A percentile compares a stretch with the other conserved stretches of the same genome.
These are phyloP conservation scores for Pseudeuparius sepicola DNA, from an alignment of 2,888 invertebrate genomes.

Conservation along the genomic window DNA sequence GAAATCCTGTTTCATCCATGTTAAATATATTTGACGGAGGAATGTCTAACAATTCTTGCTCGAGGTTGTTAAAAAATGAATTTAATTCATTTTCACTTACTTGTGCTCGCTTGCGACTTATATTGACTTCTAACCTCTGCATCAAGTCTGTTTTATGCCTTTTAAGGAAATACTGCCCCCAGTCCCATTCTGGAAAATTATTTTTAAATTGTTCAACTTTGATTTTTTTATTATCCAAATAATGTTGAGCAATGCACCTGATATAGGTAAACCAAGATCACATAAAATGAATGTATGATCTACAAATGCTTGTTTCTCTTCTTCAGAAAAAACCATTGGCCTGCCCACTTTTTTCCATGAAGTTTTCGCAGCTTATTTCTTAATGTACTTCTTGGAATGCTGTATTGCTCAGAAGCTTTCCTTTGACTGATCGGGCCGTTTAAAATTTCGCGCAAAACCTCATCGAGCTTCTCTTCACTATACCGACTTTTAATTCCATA, in stretches of 20 bases:
- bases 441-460: conserved; percentile 10
- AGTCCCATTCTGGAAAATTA: conserved; percentile 13
- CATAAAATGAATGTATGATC: no score
- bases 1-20: conserved; percentile 23
- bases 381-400: background rate
- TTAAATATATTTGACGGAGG: conserved; percentile 20
- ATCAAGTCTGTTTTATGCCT: conserved; percentile 10
- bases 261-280: no score
- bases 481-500: no score
- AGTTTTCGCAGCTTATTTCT: conserved; percentile 10
- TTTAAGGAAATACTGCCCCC: conserved; percentile 13
- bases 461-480: no score
- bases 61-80: conserved; percentile 11
- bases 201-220: conserved; percentile 6
- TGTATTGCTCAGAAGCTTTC: background rate
- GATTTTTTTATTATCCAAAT: conserved; percentile 5
- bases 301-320: conserved; percentile 12
- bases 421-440: conserved; percentile 12
- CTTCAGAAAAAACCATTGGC: conserved; percentile 9
- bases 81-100: conserved; percentile 18
- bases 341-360: conserved; percentile 7
- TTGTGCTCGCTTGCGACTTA: conserved; percentile 18
- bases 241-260: no score
- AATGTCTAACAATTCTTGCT: conserved; percentile 11
- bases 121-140: conserved; percentile 22